These are phyloP conservation scores for Lepidotrigona ventralis DNA, from an alignment of 1,140 invertebrate species.

Conservation along the genomic window DNA sequence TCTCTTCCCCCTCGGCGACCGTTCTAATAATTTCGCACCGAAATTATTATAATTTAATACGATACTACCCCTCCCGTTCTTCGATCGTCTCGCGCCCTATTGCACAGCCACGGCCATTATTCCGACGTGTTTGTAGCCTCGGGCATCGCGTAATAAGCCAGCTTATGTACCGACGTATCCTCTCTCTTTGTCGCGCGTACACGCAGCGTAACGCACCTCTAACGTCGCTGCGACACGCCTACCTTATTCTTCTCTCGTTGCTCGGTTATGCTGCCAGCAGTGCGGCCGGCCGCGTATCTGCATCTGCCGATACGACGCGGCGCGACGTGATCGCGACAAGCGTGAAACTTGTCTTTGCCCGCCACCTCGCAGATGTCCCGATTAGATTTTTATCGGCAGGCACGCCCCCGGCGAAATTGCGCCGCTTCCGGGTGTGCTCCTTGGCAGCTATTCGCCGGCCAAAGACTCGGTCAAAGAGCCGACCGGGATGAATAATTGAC, in stretches of 20 bases:
- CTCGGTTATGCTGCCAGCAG: constrained; percentile 16
- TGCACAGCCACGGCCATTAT: constrained; percentile 67
- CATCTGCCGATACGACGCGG: constrained; percentile 57
- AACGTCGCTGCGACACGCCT: constrained; percentile 65
- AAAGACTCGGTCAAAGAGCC: too few species aligned
- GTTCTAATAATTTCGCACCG: constrained; percentile 65
- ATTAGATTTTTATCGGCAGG: constrained; percentile 27
- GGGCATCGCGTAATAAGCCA: constrained; percentile 68
- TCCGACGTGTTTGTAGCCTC: constrained; percentile 69
- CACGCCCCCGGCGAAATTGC: not conserved
- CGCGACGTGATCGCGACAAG: constrained; percentile 36
- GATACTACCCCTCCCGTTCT: constrained; percentile 57
- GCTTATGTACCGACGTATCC: constrained; percentile 63
- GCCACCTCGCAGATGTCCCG: not conserved
- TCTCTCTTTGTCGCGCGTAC: constrained; percentile 63
- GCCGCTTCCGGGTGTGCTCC: not conserved
- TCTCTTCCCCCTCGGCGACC: not conserved
- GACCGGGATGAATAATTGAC: not conserved
- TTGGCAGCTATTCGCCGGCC: too few species aligned
- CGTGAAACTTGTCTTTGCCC: constrained; percentile 50
- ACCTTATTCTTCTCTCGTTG: constrained; percentile 60
- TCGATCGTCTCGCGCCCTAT: constrained; percentile 43
- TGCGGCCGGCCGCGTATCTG: constrained; percentile 40
- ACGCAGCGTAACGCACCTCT: constrained; percentile 59
- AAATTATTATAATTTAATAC: constrained; percentile 77